These are phyloP conservation scores for Trachops cirrhosus DNA, from an alignment of 2,797 vertebrate genomes.

Conservation along the genomic window DNA sequence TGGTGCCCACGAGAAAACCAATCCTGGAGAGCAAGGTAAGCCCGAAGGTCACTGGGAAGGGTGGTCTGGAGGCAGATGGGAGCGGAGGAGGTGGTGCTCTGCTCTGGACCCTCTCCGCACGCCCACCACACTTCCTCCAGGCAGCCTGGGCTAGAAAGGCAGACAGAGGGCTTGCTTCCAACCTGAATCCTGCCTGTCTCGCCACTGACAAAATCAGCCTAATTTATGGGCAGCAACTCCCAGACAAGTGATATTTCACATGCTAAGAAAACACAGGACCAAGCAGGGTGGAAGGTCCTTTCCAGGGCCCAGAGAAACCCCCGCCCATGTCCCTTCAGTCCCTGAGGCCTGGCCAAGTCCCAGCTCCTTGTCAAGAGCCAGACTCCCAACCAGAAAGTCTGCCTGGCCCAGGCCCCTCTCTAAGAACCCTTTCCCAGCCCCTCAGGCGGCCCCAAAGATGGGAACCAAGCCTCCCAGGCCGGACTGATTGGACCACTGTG, in stretches of 20 bases:
- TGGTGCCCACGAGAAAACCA: not conserved
- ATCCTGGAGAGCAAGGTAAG: not conserved
- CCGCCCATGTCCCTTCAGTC: not conserved
- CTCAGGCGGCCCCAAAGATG: not conserved
- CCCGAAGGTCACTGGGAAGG: not conserved
- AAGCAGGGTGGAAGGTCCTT: not conserved
- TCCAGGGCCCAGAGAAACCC: not conserved
- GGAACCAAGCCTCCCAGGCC: not conserved
- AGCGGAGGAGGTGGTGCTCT: not conserved
- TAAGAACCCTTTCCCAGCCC: too few species aligned
- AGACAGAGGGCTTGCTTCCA: not conserved
- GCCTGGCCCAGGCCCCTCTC: not conserved
- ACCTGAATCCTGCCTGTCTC: slow-evolving; percentile 35
- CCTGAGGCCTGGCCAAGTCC: not conserved
- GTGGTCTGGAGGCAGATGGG: too few species aligned
- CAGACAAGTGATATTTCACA: slow-evolving; percentile 43
- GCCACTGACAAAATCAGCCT: slow-evolving; percentile 33
- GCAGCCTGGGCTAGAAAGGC: not conserved
- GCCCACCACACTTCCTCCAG: not conserved
- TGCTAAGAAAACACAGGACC: not conserved
- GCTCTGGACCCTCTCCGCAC: not conserved
- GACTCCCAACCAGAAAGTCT: not conserved
- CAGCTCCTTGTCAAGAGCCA: not conserved
- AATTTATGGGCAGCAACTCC: slow-evolving; percentile 4
- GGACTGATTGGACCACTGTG: not conserved